Conservation (phyloP, 2,888 invertebrate genomes). For the Thereva nobilitata region DNA sequence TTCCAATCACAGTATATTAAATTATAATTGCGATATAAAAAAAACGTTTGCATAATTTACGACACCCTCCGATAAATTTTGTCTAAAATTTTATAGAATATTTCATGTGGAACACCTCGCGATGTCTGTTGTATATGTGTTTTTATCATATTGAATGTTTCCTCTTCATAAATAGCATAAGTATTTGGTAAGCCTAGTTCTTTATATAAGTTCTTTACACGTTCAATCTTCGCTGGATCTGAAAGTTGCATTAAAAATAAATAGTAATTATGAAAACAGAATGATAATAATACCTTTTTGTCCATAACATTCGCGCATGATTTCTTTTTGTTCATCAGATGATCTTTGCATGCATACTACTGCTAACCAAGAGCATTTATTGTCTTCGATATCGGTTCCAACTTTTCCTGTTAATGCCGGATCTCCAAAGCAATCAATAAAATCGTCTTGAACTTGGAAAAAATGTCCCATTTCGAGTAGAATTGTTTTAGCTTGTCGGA, state of each 20-base stretch:
- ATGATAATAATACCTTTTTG: constrained; percentile 53
- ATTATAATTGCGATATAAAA: background rate
- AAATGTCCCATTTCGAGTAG: constrained; percentile 92
- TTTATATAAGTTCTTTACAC: constrained; percentile 76
- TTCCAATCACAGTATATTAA: too few species aligned
- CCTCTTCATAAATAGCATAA: constrained; percentile 80
- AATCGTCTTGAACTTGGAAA: constrained; percentile 86
- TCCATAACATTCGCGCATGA: constrained; percentile 80
- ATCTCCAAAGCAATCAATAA: constrained; percentile 84
- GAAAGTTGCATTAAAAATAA: constrained; percentile 20
- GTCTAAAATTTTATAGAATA: constrained; percentile 81
- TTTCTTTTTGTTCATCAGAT: constrained; percentile 68
- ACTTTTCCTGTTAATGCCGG: constrained; percentile 83
- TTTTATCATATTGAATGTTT: constrained; percentile 78
- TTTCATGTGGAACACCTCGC: constrained; percentile 75
- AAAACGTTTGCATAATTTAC: constrained; percentile 52
- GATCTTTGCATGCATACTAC: constrained; percentile 85
- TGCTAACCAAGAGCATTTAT: constrained; percentile 95
- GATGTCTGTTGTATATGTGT: constrained; percentile 85
- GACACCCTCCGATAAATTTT: constrained; percentile 76
- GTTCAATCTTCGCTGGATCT: constrained; percentile 68
- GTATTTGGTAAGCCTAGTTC: constrained; percentile 76
- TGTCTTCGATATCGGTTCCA: constrained; percentile 91
- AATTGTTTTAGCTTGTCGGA: constrained; percentile 83
- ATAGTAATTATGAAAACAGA: background rate